These are phyloP conservation scores for Dasypolia templi DNA, from an alignment of 2,888 invertebrate genomes.

Conservation along the genomic window DNA sequence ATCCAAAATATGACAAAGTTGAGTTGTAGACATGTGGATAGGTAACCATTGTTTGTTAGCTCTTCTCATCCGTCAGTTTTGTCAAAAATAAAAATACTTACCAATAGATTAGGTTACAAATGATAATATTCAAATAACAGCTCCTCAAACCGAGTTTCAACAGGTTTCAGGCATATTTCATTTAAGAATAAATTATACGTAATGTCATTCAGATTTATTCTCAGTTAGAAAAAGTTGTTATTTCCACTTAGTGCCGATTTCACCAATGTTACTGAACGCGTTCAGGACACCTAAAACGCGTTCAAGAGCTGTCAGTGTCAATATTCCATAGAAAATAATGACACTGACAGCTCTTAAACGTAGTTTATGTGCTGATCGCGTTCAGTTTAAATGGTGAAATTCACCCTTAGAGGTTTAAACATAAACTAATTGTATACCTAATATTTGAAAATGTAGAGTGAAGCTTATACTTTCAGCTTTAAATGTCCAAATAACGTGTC, in stretches of 20 bases:
- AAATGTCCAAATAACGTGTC: not conserved
- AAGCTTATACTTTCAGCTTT: not conserved
- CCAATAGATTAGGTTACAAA: not conserved
- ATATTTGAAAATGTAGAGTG: not conserved
- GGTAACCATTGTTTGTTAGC: not conserved
- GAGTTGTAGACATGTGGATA: not conserved
- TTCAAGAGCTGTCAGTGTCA: too few species aligned
- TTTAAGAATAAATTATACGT: not conserved
- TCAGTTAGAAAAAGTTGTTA: constrained; percentile 33
- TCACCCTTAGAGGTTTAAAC: constrained; percentile 12
- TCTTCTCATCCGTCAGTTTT: not conserved
- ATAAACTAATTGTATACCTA: not conserved
- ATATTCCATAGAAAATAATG: too few species aligned
- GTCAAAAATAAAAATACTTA: not conserved
- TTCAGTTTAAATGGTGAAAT: too few species aligned
- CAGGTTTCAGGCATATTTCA: constrained; percentile 2
- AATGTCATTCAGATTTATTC: constrained; percentile 36
- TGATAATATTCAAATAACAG: constrained; percentile 35
- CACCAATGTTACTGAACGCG: too few species aligned
- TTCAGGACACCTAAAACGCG: too few species aligned
- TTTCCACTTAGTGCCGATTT: too few species aligned
- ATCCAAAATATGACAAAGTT: not conserved
- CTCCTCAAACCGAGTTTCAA: constrained; percentile 7
- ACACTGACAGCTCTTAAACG: too few species aligned
- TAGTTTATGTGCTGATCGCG: too few species aligned